These are phyloP conservation scores for Arctocebus calabarensis DNA, from an alignment of 2,797 vertebrate genomes.

Conservation along the genomic window DNA sequence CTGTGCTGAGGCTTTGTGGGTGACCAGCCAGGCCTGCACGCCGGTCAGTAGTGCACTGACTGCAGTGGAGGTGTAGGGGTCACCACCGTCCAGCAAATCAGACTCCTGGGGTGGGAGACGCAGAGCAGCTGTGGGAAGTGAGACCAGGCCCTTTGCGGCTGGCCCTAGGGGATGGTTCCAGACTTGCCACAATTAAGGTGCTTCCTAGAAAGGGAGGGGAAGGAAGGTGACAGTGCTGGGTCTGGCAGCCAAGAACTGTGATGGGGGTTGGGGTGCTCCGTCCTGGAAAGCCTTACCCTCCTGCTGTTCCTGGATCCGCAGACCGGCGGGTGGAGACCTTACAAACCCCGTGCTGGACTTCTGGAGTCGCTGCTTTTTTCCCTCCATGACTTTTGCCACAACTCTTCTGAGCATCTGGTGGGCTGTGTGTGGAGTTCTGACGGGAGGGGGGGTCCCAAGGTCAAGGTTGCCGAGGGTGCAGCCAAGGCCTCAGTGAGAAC, in stretches of 20 bases:
- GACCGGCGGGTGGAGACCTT: not conserved
- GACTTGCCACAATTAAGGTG: not conserved
- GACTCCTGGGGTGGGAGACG: not conserved
- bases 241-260: not conserved
- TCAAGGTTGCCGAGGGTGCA: not conserved
- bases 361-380: not conserved
- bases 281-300: not conserved
- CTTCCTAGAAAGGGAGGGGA: not conserved
- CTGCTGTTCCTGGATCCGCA: not conserved
- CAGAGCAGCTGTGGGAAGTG: not conserved
- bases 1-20: not conserved
- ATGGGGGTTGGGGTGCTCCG: rapidly evolving
- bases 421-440: not conserved
- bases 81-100: not conserved
- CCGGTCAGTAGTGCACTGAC: not conserved
- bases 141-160: not conserved
- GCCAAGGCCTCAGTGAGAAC: not conserved
- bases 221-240: not conserved
- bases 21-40: not conserved
- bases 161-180: not conserved
- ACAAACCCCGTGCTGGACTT: not conserved
- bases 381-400: not conserved
- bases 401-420: not conserved
- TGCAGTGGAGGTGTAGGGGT: rapidly evolving
- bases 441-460: not conserved